Evolutionary conservation across 64 coral and sea anemone species (phyloP), one percentile per base, ranked within the genome.

Genomic region (Pocillopora verrucosa): DNA sequence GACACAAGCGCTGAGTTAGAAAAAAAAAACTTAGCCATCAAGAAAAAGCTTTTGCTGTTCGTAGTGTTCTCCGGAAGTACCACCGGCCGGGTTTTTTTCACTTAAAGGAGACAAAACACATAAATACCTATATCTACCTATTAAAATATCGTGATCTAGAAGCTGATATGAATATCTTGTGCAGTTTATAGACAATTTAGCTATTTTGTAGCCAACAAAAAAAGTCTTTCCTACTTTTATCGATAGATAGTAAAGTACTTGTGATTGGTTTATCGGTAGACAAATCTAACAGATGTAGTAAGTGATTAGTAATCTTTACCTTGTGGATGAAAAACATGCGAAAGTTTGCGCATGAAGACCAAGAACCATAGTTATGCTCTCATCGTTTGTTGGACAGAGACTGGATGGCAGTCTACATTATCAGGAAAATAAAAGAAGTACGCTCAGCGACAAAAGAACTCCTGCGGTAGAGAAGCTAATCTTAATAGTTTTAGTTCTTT

Each of bases 271-370:
- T 34, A 20, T 41, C 13, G 15, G 26, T 34, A 3, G 13, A 36
- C 9, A 36, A 1, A 3, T 14, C 11, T 16, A 14, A 16, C 22
- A 76, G 22, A 75, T 17, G 41, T 51, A 51, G 41, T 51, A 19
- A 0, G 26, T 16, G 60, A 34, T 11, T 0, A 24, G 56, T 25
- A 6, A n/a, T 15, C 19, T 57, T 70, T 80, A 95, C 96, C 96
- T 98, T 56, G 88, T 36, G 15, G 96, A 93, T 1, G 91, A 87
- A 83, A 98, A 98, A 13, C 93, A 95, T 13, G 96, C 75, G 57
- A 95, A 98, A 2, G 88, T 30, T 16, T 98, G 88, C 11, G 90
- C 75, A 84, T 90, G 92, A 65, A 98, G 90, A 88, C 87, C 78
- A 15, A 64, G 37, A 16, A 95, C 59, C 12, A 98, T 61, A 63